Evolutionary conservation across 1,140 invertebrate species (phyloP).

Genomic region (Trichogramma pretiosum): DNA sequence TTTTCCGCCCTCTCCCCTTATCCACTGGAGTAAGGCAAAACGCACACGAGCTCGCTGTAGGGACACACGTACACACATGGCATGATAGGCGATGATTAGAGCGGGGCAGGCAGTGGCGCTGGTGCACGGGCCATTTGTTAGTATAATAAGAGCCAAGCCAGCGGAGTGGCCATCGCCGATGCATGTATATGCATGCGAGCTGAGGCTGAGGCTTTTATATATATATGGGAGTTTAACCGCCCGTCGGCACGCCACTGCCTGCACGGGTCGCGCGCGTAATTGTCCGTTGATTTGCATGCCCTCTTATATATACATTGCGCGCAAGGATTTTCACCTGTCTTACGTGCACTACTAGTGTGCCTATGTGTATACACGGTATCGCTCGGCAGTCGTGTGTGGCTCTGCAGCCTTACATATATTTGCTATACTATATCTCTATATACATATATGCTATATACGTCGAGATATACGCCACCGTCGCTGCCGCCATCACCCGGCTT

Average conservation of each 20-base stretch:
- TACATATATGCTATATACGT: too few species aligned
- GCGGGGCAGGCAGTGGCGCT: too few species aligned
- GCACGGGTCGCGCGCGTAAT: too few species aligned
- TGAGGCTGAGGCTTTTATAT: too few species aligned
- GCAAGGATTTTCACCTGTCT: neutral
- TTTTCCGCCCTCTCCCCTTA: neutral
- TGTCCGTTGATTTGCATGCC: conserved; percentile 23
- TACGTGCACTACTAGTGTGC: neutral
- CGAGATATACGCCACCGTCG: neutral
- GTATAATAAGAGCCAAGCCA: conserved; percentile 41
- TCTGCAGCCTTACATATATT: neutral
- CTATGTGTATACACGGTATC: too few species aligned
- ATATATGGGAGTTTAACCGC: too few species aligned
- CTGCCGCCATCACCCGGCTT: neutral
- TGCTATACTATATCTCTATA: too few species aligned
- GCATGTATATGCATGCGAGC: too few species aligned
- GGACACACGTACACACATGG: conserved; percentile 19
- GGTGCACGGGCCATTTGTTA: conserved; percentile 44
- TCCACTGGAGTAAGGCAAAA: too few species aligned
- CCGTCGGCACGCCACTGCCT: conserved; percentile 43
- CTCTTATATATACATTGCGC: neutral
- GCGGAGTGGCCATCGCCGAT: conserved; percentile 41
- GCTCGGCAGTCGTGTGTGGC: neutral
- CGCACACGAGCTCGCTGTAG: neutral
- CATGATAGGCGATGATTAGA: conserved; percentile 46